Percentiles rank a stretch among this genome's conserved stretches.
These are phyloP conservation scores for Zophobas morio DNA, from an alignment of 1,140 invertebrate species.

Conservation along the genomic window DNA sequence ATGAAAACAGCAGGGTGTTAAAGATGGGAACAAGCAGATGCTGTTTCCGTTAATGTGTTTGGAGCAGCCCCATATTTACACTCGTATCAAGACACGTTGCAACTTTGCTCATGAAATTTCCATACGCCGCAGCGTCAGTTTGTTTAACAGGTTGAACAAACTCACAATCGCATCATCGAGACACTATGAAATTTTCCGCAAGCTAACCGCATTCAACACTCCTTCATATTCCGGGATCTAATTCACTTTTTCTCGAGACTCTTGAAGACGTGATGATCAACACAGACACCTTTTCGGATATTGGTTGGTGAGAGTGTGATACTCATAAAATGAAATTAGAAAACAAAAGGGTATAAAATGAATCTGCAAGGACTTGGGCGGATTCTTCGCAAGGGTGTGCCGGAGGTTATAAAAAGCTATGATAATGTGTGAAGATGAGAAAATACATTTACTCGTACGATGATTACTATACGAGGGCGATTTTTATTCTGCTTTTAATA, in stretches of 20 bases:
- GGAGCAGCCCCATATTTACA: slow-evolving; percentile 25
- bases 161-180: neutral
- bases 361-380: too few species aligned
- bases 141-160: slow-evolving; percentile 38
- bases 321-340: too few species aligned
- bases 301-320: too few species aligned
- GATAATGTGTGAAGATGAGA: too few species aligned
- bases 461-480: too few species aligned
- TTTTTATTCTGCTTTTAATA: too few species aligned
- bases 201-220: neutral
- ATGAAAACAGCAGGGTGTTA: slow-evolving; percentile 34
- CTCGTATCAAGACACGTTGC: slow-evolving; percentile 28
- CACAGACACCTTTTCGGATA: too few species aligned
- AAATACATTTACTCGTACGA: too few species aligned
- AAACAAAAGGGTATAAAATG: too few species aligned
- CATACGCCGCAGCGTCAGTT: neutral
- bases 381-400: too few species aligned
- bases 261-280: too few species aligned
- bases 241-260: slow-evolving; percentile 20
- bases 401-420: too few species aligned
- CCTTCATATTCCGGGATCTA: neutral
- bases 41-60: slow-evolving; percentile 37
- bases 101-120: slow-evolving; percentile 21
- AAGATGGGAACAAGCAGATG: slow-evolving; percentile 28
- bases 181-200: slow-evolving; percentile 4